phyloP scores from a whole-genome alignment of 92 coral and sea anemone genomes.

The Epizoanthus scotinus region DNA sequence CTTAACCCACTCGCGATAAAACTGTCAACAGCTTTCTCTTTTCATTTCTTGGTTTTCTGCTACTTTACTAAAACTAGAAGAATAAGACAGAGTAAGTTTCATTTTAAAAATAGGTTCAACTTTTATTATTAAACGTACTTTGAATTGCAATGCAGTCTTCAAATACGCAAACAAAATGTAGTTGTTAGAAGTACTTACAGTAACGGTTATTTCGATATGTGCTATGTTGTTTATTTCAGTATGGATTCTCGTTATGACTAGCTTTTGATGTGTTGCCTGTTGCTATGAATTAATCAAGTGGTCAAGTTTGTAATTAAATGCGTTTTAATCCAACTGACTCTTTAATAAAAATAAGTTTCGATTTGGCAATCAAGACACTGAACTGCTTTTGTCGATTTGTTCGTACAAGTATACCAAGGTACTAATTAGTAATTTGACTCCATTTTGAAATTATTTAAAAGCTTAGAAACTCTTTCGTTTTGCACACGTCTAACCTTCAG shows the following conservation, averaged over 20 bases:
- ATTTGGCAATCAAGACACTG: conserved; percentile 20
- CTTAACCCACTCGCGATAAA: neutral
- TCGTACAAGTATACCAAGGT: conserved; percentile 12
- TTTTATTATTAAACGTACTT: conserved; percentile 18
- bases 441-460: too few relatives aligned
- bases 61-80: too few relatives aligned
- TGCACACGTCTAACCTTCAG: conserved; percentile 11
- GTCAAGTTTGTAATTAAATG: conserved; percentile 3
- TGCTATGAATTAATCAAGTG: conserved; percentile 16
- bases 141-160: conserved; percentile 17
- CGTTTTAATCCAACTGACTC: conserved; percentile 4
- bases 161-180: conserved; percentile 2
- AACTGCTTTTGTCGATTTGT: conserved; percentile 20
- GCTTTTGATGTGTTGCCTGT: too few relatives aligned
- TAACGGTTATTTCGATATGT: conserved; percentile 13
- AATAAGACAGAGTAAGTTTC: conserved; percentile 10
- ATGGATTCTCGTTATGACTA: too few relatives aligned
- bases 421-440: conserved; percentile 16
- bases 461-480: too few relatives aligned
- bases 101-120: neutral
- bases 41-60: conserved; percentile 14
- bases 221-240: conserved; percentile 16
- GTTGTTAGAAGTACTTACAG: conserved; percentile 8
- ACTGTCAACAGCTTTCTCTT: conserved; percentile 13
- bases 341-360: conserved; percentile 7